Evolutionary conservation across 2,797 vertebrate genomes (phyloP).

Genomic region (Carduelis carduelis): DNA sequence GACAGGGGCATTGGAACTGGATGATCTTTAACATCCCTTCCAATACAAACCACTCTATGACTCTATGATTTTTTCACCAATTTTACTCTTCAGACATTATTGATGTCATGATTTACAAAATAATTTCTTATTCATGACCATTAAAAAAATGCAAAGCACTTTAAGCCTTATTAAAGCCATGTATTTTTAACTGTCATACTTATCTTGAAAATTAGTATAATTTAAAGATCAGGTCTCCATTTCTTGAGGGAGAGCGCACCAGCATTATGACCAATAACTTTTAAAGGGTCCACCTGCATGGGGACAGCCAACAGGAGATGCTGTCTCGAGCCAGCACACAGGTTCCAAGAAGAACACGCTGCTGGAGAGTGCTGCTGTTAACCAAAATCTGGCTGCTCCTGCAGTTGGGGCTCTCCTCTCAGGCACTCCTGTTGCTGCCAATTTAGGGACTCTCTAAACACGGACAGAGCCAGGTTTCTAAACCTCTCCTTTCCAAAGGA

Average conservation of each 20-base stretch:
- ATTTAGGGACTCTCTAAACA: background rate
- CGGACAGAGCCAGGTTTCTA: background rate
- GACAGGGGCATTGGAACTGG: background rate
- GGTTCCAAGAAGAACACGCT: fast-evolving
- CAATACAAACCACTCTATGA: background rate
- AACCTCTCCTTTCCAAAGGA: background rate
- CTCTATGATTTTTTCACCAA: background rate
- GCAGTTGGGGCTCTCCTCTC: background rate
- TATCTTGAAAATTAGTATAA: background rate
- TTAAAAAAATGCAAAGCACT: background rate
- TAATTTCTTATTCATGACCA: background rate
- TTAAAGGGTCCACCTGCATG: fast-evolving
- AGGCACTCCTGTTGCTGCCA: background rate
- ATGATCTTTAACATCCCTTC: background rate
- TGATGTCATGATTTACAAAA: background rate
- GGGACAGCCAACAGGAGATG: fast-evolving
- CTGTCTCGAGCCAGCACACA: fast-evolving
- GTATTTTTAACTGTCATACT: background rate
- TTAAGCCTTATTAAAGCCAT: background rate
- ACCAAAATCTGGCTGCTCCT: fast-evolving
- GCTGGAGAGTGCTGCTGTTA: fast-evolving
- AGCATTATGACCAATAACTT: fast-evolving
- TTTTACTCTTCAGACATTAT: background rate
- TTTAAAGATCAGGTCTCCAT: background rate
- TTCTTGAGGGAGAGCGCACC: fast-evolving